A percentile compares a stretch with the other conserved stretches of the same genome.
These are phyloP conservation scores for Drosophila rhopaloa DNA, from an alignment of 1,140 invertebrate species.

Conservation along the genomic window DNA sequence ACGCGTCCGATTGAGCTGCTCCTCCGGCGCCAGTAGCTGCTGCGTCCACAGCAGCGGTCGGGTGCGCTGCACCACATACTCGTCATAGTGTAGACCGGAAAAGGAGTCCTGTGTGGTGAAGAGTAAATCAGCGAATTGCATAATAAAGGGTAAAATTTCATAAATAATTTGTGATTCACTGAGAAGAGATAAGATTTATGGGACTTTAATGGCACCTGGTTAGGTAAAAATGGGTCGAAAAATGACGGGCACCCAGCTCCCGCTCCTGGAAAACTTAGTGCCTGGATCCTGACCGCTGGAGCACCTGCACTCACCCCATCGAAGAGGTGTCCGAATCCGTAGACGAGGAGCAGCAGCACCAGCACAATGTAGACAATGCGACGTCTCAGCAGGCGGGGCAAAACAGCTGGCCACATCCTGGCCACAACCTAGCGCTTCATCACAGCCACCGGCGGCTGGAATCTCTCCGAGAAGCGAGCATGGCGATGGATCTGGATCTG, in stretches of 20 bases:
- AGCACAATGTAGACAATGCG: constrained; percentile 88
- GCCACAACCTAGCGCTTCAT: constrained; percentile 52
- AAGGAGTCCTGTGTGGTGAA: constrained; percentile 39
- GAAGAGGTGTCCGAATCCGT: constrained; percentile 87
- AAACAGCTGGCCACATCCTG: constrained; percentile 86
- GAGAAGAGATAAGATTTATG: no score
- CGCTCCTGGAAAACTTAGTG: no score
- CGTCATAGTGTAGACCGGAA: constrained; percentile 85
- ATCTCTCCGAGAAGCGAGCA: constrained; percentile 7
- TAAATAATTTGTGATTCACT: no score
- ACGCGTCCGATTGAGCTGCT: constrained; percentile 75
- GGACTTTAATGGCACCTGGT: no score
- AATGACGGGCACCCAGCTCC: no score
- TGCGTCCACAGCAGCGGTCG: constrained; percentile 89
- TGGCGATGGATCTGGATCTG: constrained; percentile 6
- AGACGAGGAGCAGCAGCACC: constrained; percentile 87
- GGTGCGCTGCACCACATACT: constrained; percentile 86
- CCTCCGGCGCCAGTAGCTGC: constrained; percentile 82
- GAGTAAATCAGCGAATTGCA: neutral
- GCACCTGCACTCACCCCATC: constrained; percentile 84
- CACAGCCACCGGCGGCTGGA: constrained; percentile 23
- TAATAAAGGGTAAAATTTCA: neutral
- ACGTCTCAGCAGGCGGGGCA: constrained; percentile 87
- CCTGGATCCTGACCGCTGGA: neutral
- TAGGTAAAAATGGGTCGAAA: no score